Evolutionary conservation across 1,140 invertebrate species (phyloP).

Genomic region (Nephotettix cincticeps): DNA sequence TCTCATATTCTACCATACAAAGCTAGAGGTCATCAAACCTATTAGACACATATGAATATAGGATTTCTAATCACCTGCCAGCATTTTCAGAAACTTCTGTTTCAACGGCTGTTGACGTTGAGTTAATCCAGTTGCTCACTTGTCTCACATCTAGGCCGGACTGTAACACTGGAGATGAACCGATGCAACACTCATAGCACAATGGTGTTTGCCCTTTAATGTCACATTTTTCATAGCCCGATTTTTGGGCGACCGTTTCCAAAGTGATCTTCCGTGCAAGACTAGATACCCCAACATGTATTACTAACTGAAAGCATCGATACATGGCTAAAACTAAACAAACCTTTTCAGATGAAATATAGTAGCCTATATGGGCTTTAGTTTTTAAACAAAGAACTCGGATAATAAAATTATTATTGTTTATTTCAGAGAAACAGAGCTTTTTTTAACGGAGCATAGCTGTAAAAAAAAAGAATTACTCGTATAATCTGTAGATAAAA

Average conservation of each 20-base stretch:
- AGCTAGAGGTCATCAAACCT: too few relatives aligned
- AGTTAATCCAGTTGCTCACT: not conserved
- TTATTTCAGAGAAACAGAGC: not conserved
- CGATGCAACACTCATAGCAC: constrained; percentile 42
- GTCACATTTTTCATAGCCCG: constrained; percentile 55
- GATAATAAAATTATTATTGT: not conserved
- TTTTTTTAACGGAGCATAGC: not conserved
- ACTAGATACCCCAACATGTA: constrained; percentile 64
- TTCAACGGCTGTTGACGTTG: too few relatives aligned
- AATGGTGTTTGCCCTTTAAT: constrained; percentile 48
- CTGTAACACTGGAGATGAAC: constrained; percentile 46
- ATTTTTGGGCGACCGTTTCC: constrained; percentile 56
- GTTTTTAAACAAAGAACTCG: not conserved
- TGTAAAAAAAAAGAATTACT: not conserved
- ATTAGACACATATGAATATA: too few relatives aligned
- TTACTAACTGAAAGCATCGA: constrained; percentile 52
- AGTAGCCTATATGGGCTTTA: not conserved
- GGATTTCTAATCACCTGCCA: too few relatives aligned
- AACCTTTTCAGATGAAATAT: not conserved
- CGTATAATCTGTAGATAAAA: not conserved
- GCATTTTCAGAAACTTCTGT: too few relatives aligned
- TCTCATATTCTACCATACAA: too few relatives aligned
- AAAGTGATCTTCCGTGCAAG: constrained; percentile 55
- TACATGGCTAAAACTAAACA: not conserved
- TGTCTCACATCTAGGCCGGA: constrained; percentile 47